Percentiles rank a stretch among this genome's conserved stretches.
phyloP scores from a whole-genome alignment of 2,113 vertebrate genomes.

The Bufo gargarizans region DNA sequence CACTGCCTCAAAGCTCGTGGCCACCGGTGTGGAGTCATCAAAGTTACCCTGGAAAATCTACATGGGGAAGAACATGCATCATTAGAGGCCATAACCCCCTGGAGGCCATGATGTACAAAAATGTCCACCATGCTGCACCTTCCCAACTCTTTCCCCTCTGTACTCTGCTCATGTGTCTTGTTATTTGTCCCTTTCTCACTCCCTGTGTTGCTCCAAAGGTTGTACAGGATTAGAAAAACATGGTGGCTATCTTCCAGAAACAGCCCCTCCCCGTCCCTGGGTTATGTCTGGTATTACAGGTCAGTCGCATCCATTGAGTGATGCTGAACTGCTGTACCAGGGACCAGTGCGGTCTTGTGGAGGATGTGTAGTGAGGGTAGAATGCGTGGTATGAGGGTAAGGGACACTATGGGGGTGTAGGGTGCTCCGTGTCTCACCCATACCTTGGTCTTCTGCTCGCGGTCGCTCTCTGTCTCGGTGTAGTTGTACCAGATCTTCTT shows the following conservation, averaged over 20 bases:
- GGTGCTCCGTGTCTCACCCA: background rate
- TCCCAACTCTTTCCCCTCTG: background rate
- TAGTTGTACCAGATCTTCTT: slow-evolving; percentile 76
- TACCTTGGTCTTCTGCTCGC: slow-evolving; percentile 73
- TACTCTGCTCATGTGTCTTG: too few relatives aligned
- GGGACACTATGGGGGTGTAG: background rate
- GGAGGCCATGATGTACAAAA: background rate
- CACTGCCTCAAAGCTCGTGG: slow-evolving; percentile 71
- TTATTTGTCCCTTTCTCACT: too few relatives aligned
- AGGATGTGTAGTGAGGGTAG: too few relatives aligned
- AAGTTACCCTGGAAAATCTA: slow-evolving; percentile 76
- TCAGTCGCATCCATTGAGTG: too few relatives aligned
- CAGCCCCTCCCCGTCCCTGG: too few relatives aligned
- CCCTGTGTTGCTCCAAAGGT: too few relatives aligned
- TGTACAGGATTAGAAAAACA: too few relatives aligned
- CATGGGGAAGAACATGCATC: background rate
- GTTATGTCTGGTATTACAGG: too few relatives aligned
- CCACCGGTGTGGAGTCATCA: slow-evolving; percentile 65
- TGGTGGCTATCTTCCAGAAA: too few relatives aligned
- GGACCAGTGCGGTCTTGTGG: too few relatives aligned
- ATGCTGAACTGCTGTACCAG: too few relatives aligned
- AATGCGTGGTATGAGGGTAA: background rate
- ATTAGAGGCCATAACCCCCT: background rate
- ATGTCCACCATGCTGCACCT: background rate
- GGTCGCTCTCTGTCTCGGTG: slow-evolving; percentile 67